Base-by-base conservation (phyloP, 2,888 invertebrate species). In the Aspidapion aeneum region DNA sequence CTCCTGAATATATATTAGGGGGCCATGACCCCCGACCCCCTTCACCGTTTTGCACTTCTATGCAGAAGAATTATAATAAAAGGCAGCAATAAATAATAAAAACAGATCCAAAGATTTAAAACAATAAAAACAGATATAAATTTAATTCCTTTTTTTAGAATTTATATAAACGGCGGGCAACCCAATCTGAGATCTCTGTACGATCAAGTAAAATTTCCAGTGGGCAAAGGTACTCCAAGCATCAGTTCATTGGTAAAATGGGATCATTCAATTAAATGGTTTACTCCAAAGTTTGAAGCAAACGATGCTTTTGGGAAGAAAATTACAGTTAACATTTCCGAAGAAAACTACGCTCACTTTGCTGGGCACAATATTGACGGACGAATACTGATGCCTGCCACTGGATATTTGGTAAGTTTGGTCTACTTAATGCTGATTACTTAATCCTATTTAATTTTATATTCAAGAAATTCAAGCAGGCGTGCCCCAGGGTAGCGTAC, bases 231-330 rank as follows among this genome's bases (percentile, higher is more conserved):
- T 0, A 96, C 96, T 1, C 18, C 18, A 1, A 65, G 57, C 56
- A 65, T 65, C 21, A 62, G 60, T 17, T 65, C 92, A 16, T 80
- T 91, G 1, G 85, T 96, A n/a, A 86, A 86, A 66, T 96, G 96
- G 95, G 93, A 96, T 72, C 95, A 96, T 73, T 85, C 85, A 21
- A 87, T 88, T 63, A 87, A 90, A 68, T 91, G 90, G 90, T 82
- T 86, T 69, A 87, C 90, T 1, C 87, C 89, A 0, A 85, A 86
- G 57, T 90, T 87, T 75, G 85, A 84, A 68, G 85, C 87, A 3
- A 61, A 66, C 12, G 93, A 86, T 73, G 83, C 92, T 78, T 81
- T 82, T 57, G 94, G 93, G 0, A 94, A 95, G 78, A 84, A 87
- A 9, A 89, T 96, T 64, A 93, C 94, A 77, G 92, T 95, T 84